Conservation (phyloP, 2,888 invertebrate species). For the Abrostola tripartita region DNA sequence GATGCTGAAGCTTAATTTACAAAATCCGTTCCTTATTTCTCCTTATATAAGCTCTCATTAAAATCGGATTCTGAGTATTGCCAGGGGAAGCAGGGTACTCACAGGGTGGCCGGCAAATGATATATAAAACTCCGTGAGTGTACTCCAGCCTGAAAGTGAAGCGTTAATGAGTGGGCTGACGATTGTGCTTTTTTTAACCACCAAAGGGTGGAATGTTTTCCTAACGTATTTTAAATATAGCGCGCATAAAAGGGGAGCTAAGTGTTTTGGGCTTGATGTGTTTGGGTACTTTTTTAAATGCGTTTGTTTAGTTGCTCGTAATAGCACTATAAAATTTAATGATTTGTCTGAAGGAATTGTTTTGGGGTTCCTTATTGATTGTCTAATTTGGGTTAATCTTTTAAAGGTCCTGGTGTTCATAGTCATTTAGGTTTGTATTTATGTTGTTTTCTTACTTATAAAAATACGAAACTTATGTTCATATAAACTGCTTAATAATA, state of each 20-base stretch:
- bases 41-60: constrained; percentile 23
- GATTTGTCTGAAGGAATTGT: constrained; percentile 45
- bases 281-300: constrained; percentile 58
- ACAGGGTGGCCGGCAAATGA: constrained; percentile 24
- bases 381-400: constrained; percentile 8
- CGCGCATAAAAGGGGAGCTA: constrained; percentile 65
- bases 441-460: no score
- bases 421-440: no score
- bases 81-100: constrained; percentile 2
- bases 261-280: constrained; percentile 69
- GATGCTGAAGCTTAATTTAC: constrained; percentile 17
- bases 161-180: constrained; percentile 45
- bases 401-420: background rate
- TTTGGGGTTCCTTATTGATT: constrained; percentile 12
- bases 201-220: constrained; percentile 75
- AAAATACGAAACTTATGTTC: no score
- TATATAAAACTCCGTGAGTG: constrained; percentile 17
- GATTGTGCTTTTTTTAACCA: constrained; percentile 60
- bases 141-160: constrained; percentile 30
- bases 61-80: constrained; percentile 18
- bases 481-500: no score
- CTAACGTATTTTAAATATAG: constrained; percentile 74
- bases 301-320: constrained; percentile 45
- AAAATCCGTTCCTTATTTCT: constrained; percentile 11
- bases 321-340: constrained; percentile 57